phyloP scores from a whole-genome alignment of 2,797 vertebrate species.

The Oceanodroma leucorhoa region DNA sequence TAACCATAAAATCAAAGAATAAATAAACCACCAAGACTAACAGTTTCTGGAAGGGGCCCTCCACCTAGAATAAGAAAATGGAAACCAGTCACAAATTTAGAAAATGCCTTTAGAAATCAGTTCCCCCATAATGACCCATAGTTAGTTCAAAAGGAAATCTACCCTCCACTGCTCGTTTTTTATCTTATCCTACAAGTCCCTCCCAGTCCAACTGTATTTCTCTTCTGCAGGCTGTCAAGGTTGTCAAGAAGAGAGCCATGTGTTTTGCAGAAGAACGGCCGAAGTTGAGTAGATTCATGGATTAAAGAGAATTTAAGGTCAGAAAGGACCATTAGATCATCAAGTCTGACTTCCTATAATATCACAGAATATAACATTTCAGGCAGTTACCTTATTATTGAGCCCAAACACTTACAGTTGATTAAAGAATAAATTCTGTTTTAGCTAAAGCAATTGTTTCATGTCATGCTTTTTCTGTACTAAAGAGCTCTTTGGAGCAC shows the following conservation, averaged over 20 bases:
- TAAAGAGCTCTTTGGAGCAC: slow-evolving; percentile 16
- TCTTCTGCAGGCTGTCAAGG: neutral
- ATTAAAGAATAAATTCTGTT: slow-evolving; percentile 17
- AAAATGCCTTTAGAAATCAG: neutral
- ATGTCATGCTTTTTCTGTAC: neutral
- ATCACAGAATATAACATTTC: slow-evolving; percentile 13
- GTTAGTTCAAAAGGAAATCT: neutral
- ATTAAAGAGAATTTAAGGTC: neutral
- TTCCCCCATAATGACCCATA: neutral
- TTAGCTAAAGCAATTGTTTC: neutral
- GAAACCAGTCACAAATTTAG: neutral
- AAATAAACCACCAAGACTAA: neutral
- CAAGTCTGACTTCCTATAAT: neutral
- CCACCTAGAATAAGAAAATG: neutral
- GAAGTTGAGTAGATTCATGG: neutral
- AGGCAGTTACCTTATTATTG: neutral
- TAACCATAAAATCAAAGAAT: neutral
- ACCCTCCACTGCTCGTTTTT: neutral
- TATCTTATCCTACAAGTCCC: neutral
- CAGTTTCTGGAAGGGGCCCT: neutral
- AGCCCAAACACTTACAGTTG: neutral
- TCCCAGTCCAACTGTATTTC: neutral
- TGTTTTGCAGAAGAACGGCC: neutral
- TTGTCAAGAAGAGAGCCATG: slow-evolving; percentile 10
- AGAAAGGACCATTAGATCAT: slow-evolving; percentile 6